Evolutionary conservation across 2,888 invertebrate genomes (phyloP).

Genomic region (Stenodema calcarata): DNA sequence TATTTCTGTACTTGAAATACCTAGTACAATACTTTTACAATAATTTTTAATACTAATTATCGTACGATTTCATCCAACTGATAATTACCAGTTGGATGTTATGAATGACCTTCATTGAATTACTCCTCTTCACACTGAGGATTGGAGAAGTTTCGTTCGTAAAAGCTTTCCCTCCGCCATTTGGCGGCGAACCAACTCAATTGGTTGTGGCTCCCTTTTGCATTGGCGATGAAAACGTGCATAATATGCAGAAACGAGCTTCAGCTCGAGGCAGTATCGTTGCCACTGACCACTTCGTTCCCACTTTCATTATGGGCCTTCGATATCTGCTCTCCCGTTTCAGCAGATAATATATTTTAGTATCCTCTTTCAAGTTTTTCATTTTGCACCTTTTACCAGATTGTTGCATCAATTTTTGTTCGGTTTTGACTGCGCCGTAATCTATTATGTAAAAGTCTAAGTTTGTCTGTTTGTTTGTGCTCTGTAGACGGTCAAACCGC

Average conservation of each 20-base stretch:
- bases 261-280: not conserved
- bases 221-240: not conserved
- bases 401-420: too few relatives aligned
- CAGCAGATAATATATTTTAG: too few relatives aligned
- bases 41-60: too few relatives aligned
- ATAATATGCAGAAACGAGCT: not conserved
- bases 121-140: not conserved
- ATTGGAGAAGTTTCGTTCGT: not conserved
- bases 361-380: too few relatives aligned
- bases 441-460: too few relatives aligned
- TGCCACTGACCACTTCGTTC: not conserved
- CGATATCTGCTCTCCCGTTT: not conserved
- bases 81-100: not conserved
- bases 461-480: too few relatives aligned
- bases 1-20: too few relatives aligned
- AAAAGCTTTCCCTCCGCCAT: not conserved
- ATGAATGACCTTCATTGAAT: not conserved
- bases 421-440: too few relatives aligned
- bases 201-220: not conserved
- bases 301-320: not conserved
- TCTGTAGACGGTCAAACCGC: too few relatives aligned
- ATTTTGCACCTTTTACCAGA: too few relatives aligned
- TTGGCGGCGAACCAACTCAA: not conserved
- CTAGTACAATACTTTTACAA: too few relatives aligned
- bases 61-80: too few relatives aligned